Conservation (phyloP, 2,888 invertebrate species). For the Stenolophus ochropezus region DNA sequence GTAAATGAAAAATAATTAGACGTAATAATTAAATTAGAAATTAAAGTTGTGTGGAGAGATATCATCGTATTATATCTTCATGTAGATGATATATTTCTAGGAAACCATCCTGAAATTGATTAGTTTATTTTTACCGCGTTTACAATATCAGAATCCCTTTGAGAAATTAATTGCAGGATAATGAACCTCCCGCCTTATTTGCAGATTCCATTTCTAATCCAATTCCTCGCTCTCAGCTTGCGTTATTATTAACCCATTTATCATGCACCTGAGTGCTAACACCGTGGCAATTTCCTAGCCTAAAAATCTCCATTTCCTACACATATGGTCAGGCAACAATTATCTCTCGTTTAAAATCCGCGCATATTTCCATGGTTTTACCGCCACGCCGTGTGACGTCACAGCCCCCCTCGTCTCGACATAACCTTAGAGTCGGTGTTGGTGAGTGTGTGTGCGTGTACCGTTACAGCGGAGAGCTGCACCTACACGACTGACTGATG, state of each 20-base stretch:
- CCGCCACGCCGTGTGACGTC: constrained; percentile 37
- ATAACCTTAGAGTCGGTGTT: constrained; percentile 6
- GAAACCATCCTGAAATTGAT: background rate
- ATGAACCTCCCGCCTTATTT: constrained; percentile 1
- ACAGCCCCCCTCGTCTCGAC: background rate
- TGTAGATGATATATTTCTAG: background rate
- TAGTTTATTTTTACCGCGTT: background rate
- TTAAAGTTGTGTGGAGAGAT: too few species aligned
- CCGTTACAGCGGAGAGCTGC: constrained; percentile 50
- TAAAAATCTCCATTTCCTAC: constrained; percentile 25
- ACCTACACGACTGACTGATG: constrained; percentile 49
- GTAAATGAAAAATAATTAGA: too few species aligned
- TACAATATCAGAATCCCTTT: background rate
- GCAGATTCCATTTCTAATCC: constrained; percentile 19
- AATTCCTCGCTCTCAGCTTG: background rate
- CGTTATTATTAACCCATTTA: constrained; percentile 42
- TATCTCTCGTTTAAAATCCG: constrained; percentile 35
- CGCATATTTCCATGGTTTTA: constrained; percentile 36
- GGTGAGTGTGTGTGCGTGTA: constrained; percentile 22
- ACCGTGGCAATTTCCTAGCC: constrained; percentile 19
- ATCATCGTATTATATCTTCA: background rate
- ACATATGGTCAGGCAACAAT: constrained; percentile 38
- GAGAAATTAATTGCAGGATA: background rate
- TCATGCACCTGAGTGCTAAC: constrained; percentile 31
- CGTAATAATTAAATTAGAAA: too few species aligned